phyloP scores from a whole-genome alignment of 2,797 vertebrate genomes.

The Micrastur ruficollis region DNA sequence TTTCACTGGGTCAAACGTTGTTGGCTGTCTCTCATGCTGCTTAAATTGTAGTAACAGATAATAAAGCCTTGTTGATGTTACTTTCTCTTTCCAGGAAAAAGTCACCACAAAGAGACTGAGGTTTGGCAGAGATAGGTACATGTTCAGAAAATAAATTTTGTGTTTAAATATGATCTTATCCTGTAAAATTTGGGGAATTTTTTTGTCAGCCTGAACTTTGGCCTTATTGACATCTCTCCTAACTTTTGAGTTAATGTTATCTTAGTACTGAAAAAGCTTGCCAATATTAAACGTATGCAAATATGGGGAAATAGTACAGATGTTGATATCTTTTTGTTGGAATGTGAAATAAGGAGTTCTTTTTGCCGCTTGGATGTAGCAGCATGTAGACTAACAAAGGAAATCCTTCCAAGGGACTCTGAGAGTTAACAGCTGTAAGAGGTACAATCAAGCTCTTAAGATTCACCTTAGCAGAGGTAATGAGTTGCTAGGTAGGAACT shows the following conservation, averaged over 20 bases:
- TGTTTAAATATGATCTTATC: not conserved
- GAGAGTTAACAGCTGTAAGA: not conserved
- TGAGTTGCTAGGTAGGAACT: not conserved
- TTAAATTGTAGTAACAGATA: not conserved
- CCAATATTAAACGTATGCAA: not conserved
- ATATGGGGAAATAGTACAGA: not conserved
- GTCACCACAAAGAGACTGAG: not conserved
- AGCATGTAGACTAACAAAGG: not conserved
- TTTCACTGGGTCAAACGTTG: not conserved
- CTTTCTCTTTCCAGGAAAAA: conserved; percentile 8
- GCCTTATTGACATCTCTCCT: not conserved
- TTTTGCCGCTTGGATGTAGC: not conserved
- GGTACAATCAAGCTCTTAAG: not conserved
- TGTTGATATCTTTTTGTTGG: not conserved
- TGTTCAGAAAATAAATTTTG: not conserved
- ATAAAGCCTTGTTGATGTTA: not conserved
- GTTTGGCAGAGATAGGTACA: not conserved
- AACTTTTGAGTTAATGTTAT: not conserved
- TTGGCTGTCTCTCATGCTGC: not conserved
- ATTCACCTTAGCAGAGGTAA: not conserved
- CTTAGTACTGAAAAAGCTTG: not conserved
- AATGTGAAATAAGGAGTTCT: not conserved
- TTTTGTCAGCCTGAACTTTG: not conserved
- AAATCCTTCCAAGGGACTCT: not conserved
- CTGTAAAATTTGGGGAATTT: not conserved